Evolutionary conservation across 2,113 vertebrate genomes (phyloP).

Genomic region (Geococcyx californianus): DNA sequence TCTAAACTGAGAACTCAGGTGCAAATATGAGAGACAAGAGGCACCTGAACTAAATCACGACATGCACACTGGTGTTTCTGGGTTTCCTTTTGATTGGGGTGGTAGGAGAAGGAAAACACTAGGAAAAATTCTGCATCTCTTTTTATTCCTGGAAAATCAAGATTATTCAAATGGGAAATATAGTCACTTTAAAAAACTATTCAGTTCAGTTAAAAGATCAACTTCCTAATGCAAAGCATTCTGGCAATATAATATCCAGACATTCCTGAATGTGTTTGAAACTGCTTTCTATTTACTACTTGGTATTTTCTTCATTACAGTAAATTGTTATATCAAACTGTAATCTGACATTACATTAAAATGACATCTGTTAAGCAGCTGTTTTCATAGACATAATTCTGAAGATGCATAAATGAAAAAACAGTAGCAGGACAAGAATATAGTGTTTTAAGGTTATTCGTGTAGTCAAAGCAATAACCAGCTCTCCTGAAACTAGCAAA

Average conservation of each 20-base stretch:
- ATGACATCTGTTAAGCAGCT: not conserved
- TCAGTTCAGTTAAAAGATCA: not conserved
- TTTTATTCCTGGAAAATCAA: not conserved
- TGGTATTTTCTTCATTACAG: not conserved
- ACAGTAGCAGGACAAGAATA: not conserved
- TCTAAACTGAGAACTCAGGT: not conserved
- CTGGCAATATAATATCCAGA: not conserved
- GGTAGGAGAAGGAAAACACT: not conserved
- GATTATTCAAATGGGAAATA: not conserved
- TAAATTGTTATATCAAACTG: not conserved
- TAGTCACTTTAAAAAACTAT: not conserved
- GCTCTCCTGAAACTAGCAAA: not conserved
- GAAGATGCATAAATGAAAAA: not conserved
- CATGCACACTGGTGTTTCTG: not conserved
- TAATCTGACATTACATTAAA: not conserved
- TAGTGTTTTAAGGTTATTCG: not conserved
- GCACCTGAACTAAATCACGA: not conserved
- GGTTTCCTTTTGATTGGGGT: not conserved
- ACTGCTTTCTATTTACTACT: not conserved
- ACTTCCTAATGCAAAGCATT: not conserved
- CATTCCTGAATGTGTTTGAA: not conserved
- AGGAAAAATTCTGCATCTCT: not conserved
- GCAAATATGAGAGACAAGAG: fast-evolving
- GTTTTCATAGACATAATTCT: not conserved
- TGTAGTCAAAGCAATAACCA: not conserved